A percentile compares a stretch with the other conserved stretches of the same genome.
These are phyloP conservation scores for Halocynthia aurantium DNA, from an alignment of 23 tunicate genomes.

Conservation along the genomic window DNA sequence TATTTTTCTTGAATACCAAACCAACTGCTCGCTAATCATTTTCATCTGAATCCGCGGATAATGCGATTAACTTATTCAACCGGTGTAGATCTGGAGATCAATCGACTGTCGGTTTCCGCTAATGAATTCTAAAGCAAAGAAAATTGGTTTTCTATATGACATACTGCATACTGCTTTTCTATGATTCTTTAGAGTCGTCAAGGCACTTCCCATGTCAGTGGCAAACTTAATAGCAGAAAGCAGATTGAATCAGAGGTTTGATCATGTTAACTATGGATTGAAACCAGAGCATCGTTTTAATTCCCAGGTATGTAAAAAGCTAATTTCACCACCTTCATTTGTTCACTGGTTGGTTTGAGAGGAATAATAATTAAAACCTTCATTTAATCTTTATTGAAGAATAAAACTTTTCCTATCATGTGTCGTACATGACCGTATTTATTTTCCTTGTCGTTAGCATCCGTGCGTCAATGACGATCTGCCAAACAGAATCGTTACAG, in stretches of 20 bases:
- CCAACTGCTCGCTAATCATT: too few species aligned
- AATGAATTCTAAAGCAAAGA: too few species aligned
- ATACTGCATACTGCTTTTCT: too few species aligned
- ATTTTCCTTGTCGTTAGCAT: slow-evolving; percentile 24
- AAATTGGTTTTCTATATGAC: background rate
- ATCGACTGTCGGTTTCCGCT: too few species aligned
- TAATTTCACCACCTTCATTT: too few species aligned
- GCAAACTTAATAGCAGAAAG: slow-evolving; percentile 10
- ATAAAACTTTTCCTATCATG: background rate
- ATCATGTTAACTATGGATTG: slow-evolving; percentile 47
- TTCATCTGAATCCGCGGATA: too few species aligned
- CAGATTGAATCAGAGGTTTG: slow-evolving; percentile 22
- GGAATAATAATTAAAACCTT: background rate
- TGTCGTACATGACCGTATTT: background rate
- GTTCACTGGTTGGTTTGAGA: too few species aligned
- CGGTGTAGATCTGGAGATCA: too few species aligned
- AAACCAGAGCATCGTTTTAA: slow-evolving; percentile 26
- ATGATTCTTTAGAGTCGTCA: background rate
- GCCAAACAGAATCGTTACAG: slow-evolving; percentile 61
- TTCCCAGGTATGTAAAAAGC: slow-evolving; percentile 17
- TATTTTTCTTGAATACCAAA: too few species aligned
- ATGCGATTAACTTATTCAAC: too few species aligned
- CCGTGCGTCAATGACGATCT: slow-evolving; percentile 65
- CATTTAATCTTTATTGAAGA: background rate
- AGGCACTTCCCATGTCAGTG: background rate